Conservation (phyloP, 2,797 vertebrate species). For the Neosilurus mollespiculum region DNA sequence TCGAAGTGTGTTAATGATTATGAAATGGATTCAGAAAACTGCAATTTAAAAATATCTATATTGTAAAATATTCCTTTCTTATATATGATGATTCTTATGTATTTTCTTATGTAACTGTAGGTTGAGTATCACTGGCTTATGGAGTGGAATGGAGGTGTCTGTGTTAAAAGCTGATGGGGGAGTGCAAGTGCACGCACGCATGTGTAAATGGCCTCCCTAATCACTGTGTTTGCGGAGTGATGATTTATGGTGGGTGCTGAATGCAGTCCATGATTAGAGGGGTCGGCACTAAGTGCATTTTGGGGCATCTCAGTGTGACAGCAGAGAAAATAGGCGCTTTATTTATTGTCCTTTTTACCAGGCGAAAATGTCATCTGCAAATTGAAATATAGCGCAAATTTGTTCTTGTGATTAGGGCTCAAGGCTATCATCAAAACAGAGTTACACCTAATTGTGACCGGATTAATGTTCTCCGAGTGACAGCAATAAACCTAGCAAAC, state of each 20-base stretch:
- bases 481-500: slow-evolving; percentile 69
- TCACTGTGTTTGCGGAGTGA: slow-evolving; percentile 78
- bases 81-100: too few species aligned
- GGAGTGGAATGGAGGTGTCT: slow-evolving; percentile 75
- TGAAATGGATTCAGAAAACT: too few species aligned
- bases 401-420: slow-evolving; percentile 99
- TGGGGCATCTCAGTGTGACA: slow-evolving; percentile 89
- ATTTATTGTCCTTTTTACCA: slow-evolving; percentile 99
- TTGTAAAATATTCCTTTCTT: too few species aligned
- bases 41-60: too few species aligned
- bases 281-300: slow-evolving; percentile 86
- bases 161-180: slow-evolving; percentile 64
- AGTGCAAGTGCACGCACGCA: slow-evolving; percentile 21
- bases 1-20: too few species aligned
- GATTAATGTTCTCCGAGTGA: slow-evolving; percentile 95
- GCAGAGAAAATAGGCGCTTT: slow-evolving; percentile 99
- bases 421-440: slow-evolving; percentile 93
- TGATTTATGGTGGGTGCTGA: slow-evolving; percentile 55
- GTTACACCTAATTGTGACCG: slow-evolving; percentile 96
- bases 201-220: slow-evolving; percentile 80
- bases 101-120: too few species aligned
- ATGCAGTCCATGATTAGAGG: slow-evolving; percentile 89
- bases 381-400: slow-evolving; percentile 99
- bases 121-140: slow-evolving; percentile 28
- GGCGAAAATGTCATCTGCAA: slow-evolving; percentile 99